Base-by-base conservation (phyloP, 2,888 invertebrate genomes). In the Stegophylla sp. region DNA sequence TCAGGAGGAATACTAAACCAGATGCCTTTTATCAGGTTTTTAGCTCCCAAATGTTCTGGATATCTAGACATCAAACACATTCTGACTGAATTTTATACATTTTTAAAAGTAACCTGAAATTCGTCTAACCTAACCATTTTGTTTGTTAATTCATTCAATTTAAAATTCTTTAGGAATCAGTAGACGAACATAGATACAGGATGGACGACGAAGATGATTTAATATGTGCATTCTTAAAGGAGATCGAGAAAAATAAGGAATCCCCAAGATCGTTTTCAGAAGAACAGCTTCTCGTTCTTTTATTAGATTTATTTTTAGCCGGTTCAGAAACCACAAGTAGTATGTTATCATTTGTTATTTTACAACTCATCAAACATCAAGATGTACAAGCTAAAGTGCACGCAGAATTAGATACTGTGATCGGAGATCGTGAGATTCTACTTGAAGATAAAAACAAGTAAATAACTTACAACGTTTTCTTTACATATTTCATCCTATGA, bases 291-390 rank as follows among this genome's bases (percentile, higher is more conserved):
- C 74, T 88, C 41, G 84, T 87, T 5, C 82, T 91, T 1, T 91
- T 91, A 84, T 85, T 91, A 84, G 92, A 92, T 84, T 86, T 92
- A 81, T 89, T 92, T 41, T 89, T 92, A 87, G 92, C 91, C 9
- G 92, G 92, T 1, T 89, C 90, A 72, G 92, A 92, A 86, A 92
- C 92, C 0, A 92, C 91, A 0, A 90, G 90, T 83, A 91, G 91
- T 84, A 90, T 91, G 0, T 86, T 91, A 13, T 88, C 89, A 0
- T 91, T 90, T 84, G 88, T 90, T 79, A 86, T 92, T 1, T 86
- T 91, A 2, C 89, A 90, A 83, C 86, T 92, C 83, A 87, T 90
- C 0, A 86, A 89, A 64, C 87, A 91, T 84, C 88, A 89, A 0
- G 87, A 89, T 0, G 88, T 91, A 53, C 90, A 91, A 84, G 86